These are phyloP conservation scores for Zosterops hypoxanthus DNA, from an alignment of 2,113 vertebrate genomes.

Conservation along the genomic window DNA sequence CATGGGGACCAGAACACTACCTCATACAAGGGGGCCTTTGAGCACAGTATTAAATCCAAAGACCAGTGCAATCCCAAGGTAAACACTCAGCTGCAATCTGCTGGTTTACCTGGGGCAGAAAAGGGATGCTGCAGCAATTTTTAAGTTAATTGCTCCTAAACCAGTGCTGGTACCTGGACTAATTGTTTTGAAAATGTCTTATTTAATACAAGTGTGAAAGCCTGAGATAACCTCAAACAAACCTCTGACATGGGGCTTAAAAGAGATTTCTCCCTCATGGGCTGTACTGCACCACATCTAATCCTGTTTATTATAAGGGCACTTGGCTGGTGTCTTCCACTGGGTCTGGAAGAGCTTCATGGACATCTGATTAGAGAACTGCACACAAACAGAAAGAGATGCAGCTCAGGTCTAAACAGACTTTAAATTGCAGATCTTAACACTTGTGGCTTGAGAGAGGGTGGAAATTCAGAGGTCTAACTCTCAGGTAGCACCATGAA, in stretches of 20 bases:
- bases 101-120: not conserved
- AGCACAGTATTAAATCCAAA: not conserved
- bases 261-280: not conserved
- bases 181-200: not conserved
- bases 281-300: not conserved
- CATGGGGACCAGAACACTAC: not conserved
- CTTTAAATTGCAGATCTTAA: not conserved
- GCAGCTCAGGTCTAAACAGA: not conserved
- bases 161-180: not conserved
- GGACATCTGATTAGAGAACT: not conserved
- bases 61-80: not conserved
- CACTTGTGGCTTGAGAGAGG: not conserved
- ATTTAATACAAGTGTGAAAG: not conserved
- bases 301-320: not conserved
- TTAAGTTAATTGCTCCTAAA: not conserved
- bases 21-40: not conserved
- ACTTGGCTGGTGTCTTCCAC: not conserved
- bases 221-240: not conserved
- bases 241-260: not conserved
- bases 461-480: not conserved
- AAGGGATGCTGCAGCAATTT: not conserved
- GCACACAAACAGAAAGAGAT: not conserved
- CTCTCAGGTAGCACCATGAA: not conserved
- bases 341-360: not conserved
- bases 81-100: not conserved